A percentile compares a stretch with the other conserved stretches of the same genome.
Conservation (phyloP, 2,888 invertebrate genomes). For the Holacanthella duospinosa region DNA sequence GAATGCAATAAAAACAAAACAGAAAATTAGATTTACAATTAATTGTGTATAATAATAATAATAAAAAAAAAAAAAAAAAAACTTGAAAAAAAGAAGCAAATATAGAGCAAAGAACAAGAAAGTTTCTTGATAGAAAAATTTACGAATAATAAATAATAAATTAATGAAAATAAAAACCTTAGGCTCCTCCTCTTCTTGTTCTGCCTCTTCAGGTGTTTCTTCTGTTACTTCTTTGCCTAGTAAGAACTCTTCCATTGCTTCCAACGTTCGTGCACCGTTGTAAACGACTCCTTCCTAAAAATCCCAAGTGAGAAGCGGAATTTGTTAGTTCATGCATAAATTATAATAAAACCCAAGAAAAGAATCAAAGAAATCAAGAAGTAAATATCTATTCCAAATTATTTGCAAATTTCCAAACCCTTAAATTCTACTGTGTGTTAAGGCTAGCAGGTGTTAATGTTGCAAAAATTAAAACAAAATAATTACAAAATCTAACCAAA, state of each 20-base stretch:
- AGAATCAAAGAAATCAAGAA: slow-evolving; percentile 11
- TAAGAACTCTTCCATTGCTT: slow-evolving; percentile 42
- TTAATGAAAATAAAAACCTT: neutral
- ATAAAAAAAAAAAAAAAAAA: neutral
- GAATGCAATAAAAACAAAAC: too few relatives aligned
- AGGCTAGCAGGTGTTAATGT: neutral
- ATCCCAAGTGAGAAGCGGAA: too few relatives aligned
- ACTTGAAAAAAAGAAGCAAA: neutral
- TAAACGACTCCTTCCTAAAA: slow-evolving; percentile 42
- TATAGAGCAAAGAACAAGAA: neutral
- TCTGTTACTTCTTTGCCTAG: slow-evolving; percentile 27
- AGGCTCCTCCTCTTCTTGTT: neutral
- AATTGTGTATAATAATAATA: too few relatives aligned
- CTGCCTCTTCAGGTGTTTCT: neutral
- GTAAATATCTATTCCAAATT: too few relatives aligned
- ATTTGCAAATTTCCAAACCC: too few relatives aligned
- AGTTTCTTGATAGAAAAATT: too few relatives aligned
- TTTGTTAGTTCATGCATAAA: neutral
- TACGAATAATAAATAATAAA: too few relatives aligned
- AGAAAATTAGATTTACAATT: too few relatives aligned
- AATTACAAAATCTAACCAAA: neutral
- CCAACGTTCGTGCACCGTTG: slow-evolving; percentile 43
- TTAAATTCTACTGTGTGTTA: too few relatives aligned
- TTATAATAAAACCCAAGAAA: slow-evolving; percentile 9
- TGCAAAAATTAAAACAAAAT: neutral